Evolutionary conservation across 2,113 vertebrate species (phyloP), one percentile per base, ranked within the genome.

Genomic region (Seriola rivoliana): DNA sequence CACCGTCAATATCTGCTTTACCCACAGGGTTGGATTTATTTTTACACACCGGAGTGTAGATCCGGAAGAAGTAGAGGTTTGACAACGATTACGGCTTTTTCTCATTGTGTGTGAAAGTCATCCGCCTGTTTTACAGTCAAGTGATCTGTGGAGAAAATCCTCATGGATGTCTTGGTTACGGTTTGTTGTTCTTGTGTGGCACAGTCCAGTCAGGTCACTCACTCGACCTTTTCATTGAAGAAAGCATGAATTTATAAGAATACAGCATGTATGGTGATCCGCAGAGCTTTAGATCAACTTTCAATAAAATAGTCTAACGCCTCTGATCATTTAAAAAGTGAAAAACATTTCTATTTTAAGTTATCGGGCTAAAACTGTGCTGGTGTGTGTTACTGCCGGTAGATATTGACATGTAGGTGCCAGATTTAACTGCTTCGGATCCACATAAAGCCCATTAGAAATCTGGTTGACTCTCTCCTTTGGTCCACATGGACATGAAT

Each of bases 381-480:
- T 23, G 21, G 54, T 71, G 74, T 79, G 29, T 62, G 25, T 71
- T 71, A 9, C 63, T 52, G 66, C 68, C 48, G 62, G 50, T 55
- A 40, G 58, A 65, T 63, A 17, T 40, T 38, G 52, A 63, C 6
- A 57, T 54, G 34, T 57, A 71, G 48, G 57, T 71, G 54, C 60
- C 71, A 81, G 32, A 67, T 84, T 71, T 46, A 78, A 64, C 57
- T 71, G 73, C 65, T 75, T 48, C 72, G 32, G 60, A 64, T 23
- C 73, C 60, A 82, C 32, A 69, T 84, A 71, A 71, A 69, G 55
- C 29, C 38, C 55, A 78, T 85, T 75, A 71, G 2, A 52, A 46
- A 58, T 54, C 19, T 75, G 42, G 19, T 42, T 58, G 38, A 52
- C 32, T 75, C 48, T 73, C 62, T 75, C 58, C 71, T 84, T 81